phyloP scores from a whole-genome alignment of 2,113 vertebrate genomes.

The Malurus elegans region DNA sequence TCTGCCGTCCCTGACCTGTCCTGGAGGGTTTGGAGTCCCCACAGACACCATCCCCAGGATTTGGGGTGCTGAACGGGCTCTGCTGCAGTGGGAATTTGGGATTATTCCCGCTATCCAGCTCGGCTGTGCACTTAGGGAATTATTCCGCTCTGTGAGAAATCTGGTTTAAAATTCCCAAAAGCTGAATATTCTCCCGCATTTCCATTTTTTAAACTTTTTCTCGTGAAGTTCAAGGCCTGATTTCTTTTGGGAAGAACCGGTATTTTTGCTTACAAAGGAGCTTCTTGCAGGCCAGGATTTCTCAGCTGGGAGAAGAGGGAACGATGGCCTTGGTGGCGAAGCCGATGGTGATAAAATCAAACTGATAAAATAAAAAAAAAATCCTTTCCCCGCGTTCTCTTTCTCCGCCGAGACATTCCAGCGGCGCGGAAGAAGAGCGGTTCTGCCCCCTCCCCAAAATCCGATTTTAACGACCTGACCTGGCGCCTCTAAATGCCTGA shows the following conservation, averaged over 20 bases:
- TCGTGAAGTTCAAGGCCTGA: no score
- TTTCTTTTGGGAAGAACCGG: not conserved
- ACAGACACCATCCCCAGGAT: fast-evolving
- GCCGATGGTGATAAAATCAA: no score
- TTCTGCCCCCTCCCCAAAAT: not conserved
- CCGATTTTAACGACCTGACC: not conserved
- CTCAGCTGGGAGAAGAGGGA: not conserved
- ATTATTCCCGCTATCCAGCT: fast-evolving
- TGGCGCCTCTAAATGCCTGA: not conserved
- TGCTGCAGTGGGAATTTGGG: not conserved
- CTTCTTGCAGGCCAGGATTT: not conserved
- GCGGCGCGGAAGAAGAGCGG: fast-evolving
- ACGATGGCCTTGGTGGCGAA: not conserved
- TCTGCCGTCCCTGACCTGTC: not conserved
- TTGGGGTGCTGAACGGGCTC: fast-evolving
- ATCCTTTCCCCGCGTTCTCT: not conserved
- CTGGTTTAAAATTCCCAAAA: not conserved
- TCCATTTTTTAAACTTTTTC: not conserved
- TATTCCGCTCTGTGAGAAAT: not conserved
- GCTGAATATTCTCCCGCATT: not conserved
- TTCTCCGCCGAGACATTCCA: fast-evolving
- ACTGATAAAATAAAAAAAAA: no score
- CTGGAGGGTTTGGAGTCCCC: fast-evolving
- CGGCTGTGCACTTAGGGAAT: fast-evolving
- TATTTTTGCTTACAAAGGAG: not conserved